phyloP scores from a whole-genome alignment of 2,113 vertebrate species.

The Porphyrio hochstetteri region DNA sequence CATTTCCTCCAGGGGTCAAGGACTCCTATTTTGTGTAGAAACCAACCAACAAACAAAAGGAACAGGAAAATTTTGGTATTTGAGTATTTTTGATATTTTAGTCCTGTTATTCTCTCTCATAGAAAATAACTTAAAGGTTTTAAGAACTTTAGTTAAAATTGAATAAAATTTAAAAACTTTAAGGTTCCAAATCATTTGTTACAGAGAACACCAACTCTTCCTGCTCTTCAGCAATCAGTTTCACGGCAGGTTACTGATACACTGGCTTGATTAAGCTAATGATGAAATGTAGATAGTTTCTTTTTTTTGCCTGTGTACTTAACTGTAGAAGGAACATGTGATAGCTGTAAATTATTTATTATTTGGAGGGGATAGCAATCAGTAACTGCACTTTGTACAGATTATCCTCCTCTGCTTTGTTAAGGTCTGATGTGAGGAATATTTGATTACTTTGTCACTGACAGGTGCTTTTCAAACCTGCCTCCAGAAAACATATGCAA shows the following conservation, averaged over 20 bases:
- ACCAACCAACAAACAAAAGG: neutral
- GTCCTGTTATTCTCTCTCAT: neutral
- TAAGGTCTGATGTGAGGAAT: neutral
- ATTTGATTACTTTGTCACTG: neutral
- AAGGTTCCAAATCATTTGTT: slow-evolving; percentile 41
- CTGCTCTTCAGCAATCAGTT: slow-evolving; percentile 72
- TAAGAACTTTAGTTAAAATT: neutral
- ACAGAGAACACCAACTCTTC: neutral
- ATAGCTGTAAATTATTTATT: slow-evolving; percentile 45
- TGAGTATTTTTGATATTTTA: neutral
- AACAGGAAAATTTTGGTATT: neutral
- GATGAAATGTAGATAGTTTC: slow-evolving; percentile 50
- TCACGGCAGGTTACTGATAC: slow-evolving; percentile 59
- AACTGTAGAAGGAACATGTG: slow-evolving; percentile 21
- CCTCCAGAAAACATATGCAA: neutral
- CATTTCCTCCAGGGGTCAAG: neutral
- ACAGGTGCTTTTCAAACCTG: neutral
- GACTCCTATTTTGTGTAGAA: neutral
- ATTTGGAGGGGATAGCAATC: slow-evolving; percentile 43
- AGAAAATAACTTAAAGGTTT: neutral
- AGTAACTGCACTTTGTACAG: slow-evolving; percentile 7
- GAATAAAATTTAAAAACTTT: neutral
- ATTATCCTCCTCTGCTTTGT: neutral
- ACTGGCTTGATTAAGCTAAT: slow-evolving; percentile 73
- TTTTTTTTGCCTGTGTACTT: slow-evolving; percentile 16